Base-by-base conservation (phyloP, 2,113 vertebrate genomes). In the Micronycteris hirsuta region DNA sequence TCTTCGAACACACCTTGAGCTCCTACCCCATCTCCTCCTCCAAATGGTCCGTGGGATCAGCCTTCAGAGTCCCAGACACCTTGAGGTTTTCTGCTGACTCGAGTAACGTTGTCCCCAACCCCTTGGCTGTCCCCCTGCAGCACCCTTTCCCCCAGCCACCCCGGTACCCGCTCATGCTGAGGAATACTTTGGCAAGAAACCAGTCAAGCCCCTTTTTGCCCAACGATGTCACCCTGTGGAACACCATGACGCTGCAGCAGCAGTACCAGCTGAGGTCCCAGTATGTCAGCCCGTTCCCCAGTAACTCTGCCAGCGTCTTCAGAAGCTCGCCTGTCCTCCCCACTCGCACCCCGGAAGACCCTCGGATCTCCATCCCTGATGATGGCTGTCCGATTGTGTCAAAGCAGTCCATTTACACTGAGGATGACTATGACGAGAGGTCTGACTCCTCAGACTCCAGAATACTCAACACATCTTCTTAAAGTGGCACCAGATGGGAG, bases 21-120 rank as follows among this genome's bases (percentile, higher is more conserved):
- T 99, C 99, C 1, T 99, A 99, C 93, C 99, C 99, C 15, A 98
- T 99, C 81, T 98, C 99, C 16, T 99, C 99, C 36, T 99, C 99
- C 86, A 99, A 99, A 89, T 99, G 99, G 99, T 99, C 99, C 0
- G 99, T 99, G 93, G 99, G 99, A 88, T 99, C 99, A 0, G 99
- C 99, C 9, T 99, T 99, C 97, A 98, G 99, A 71, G 99, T 99
- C 78, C 99, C 99, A 0, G 99, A 99, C 97, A 99, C 99, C 0
- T 96, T 99, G 96, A 98, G 99, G 54, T 99, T 99, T 94, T 98
- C 99, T 2, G 98, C 99, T 0, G 99, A 99, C 91, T 98, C 99
- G 0, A 96, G 98, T 16, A 99, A 98, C 2, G 98, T 99, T 0
- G 98, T 99, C 63, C 97, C 99, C n/a, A 99, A 97, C 20, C 98